Percentiles rank a stretch among this genome's conserved stretches.
Conservation (phyloP, 1,140 invertebrate species). For the Procambarus clarkii region DNA sequence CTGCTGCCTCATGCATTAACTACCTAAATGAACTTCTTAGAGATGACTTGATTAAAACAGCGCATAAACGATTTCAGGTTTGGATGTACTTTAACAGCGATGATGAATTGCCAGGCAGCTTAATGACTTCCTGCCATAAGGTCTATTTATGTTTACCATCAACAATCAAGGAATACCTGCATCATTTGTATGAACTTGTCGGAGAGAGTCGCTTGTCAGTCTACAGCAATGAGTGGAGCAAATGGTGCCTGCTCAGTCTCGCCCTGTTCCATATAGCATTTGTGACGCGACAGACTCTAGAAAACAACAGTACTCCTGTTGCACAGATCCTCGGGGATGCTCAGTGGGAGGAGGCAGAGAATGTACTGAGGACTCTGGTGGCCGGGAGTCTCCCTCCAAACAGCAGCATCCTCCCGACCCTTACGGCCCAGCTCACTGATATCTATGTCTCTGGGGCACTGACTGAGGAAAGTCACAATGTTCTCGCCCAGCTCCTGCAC, state of each 20-base stretch:
- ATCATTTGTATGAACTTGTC: conserved; percentile 56
- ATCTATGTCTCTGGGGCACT: conserved; percentile 40
- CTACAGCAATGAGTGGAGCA: conserved; percentile 61
- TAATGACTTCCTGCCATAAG: conserved; percentile 57
- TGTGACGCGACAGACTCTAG: conserved; percentile 62
- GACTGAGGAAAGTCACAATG: conserved; percentile 45
- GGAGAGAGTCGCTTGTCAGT: conserved; percentile 61
- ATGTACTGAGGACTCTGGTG: conserved; percentile 31
- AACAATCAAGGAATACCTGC: conserved; percentile 59
- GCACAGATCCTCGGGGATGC: conserved; percentile 49
- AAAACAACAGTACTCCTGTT: conserved; percentile 41
- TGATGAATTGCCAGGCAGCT: conserved; percentile 28
- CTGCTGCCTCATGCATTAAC: conserved; percentile 33
- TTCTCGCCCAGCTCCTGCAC: conserved; percentile 40
- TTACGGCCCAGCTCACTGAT: conserved; percentile 23
- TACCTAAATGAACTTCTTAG: conserved; percentile 35
- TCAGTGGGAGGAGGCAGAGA: conserved; percentile 70
- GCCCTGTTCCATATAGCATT: conserved; percentile 67
- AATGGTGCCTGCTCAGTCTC: conserved; percentile 64
- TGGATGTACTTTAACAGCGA: conserved; percentile 63
- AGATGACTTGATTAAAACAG: conserved; percentile 29
- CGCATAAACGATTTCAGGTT: conserved; percentile 63
- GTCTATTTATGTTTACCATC: conserved; percentile 47
- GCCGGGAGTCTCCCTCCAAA: conserved; percentile 16
- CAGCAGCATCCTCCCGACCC: conserved; percentile 21